Percentiles rank a stretch among this genome's conserved stretches.
phyloP scores from a whole-genome alignment of 1,140 invertebrate species.

The Myzus persicae region DNA sequence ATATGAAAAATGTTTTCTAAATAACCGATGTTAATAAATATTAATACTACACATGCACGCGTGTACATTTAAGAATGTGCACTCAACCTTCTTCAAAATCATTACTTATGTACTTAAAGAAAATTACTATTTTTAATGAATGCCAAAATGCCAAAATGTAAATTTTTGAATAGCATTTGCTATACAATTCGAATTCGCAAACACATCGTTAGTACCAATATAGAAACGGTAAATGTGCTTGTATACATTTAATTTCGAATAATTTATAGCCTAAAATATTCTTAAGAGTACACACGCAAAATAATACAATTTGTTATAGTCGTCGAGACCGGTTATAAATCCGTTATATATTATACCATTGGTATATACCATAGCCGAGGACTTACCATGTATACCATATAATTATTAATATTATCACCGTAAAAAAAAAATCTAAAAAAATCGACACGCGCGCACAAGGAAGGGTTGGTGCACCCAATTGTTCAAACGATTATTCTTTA shows the following conservation, averaged over 20 bases:
- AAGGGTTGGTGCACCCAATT: background rate
- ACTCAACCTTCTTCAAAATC: background rate
- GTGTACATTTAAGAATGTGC: background rate
- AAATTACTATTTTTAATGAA: background rate
- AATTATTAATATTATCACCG: background rate
- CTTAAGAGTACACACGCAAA: background rate
- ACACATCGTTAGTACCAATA: background rate
- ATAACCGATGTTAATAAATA: background rate
- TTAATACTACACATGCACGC: background rate
- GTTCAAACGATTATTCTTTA: background rate
- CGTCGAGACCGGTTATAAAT: background rate
- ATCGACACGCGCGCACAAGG: background rate
- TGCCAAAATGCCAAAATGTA: background rate
- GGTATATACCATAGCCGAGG: background rate
- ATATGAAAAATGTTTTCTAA: background rate
- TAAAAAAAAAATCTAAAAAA: background rate
- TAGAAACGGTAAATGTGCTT: background rate
- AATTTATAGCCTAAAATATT: background rate
- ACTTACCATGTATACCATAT: background rate
- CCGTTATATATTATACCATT: background rate
- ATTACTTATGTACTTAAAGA: background rate
- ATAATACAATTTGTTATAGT: background rate
- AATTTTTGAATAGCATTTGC: background rate
- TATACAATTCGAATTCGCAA: background rate
- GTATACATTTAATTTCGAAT: background rate